These are phyloP conservation scores for Arizona elegans DNA, from an alignment of 2,113 vertebrate genomes.

Conservation along the genomic window DNA sequence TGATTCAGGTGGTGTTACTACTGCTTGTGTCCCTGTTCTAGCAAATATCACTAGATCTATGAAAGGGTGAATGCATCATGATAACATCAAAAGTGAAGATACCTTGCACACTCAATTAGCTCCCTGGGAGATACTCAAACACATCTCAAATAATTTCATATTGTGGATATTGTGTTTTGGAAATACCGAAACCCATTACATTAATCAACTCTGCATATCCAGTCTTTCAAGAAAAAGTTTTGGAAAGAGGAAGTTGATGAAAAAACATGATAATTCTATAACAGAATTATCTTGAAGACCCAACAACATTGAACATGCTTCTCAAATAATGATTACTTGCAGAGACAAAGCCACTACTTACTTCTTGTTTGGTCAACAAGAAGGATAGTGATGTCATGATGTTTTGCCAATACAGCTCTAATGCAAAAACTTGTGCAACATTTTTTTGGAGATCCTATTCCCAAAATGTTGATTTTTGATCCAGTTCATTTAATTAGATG, in stretches of 20 bases:
- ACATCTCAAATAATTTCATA: not conserved
- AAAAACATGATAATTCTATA: too few species aligned
- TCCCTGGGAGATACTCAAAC: not conserved
- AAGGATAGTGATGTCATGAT: not conserved
- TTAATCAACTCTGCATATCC: not conserved
- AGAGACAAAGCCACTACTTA: not conserved
- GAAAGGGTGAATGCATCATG: not conserved
- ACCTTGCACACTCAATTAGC: not conserved
- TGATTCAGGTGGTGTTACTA: not conserved
- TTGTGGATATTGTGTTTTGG: not conserved
- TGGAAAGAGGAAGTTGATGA: not conserved
- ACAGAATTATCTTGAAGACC: not conserved
- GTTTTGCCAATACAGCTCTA: not conserved
- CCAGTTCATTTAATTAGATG: not conserved
- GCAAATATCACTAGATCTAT: not conserved
- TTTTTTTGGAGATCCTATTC: not conserved
- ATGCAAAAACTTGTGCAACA: not conserved
- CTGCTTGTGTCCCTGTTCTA: not conserved
- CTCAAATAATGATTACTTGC: not conserved
- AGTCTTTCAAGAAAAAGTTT: not conserved
- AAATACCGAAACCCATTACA: not conserved
- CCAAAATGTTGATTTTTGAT: not conserved
- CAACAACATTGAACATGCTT: not conserved
- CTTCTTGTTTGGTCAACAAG: not conserved
- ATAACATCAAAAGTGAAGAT: not conserved